Base-by-base conservation (phyloP, 2,888 invertebrate species). In the Villa cingulata region DNA sequence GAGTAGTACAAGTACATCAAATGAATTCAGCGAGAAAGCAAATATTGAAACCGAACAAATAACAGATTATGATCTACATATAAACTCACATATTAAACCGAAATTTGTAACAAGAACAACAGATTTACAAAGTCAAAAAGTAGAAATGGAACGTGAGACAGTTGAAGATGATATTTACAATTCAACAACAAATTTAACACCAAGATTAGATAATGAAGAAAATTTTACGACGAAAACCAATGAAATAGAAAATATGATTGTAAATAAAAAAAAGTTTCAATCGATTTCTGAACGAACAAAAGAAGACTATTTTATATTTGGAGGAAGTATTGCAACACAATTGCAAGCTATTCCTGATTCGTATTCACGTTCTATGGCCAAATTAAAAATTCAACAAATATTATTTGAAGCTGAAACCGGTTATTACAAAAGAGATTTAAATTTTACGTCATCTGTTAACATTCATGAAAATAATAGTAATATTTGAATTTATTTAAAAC, bases 351-450 rank as follows among this genome's bases (percentile, higher is more conserved):
- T 53, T 46, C 48, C 57, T 12, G 64, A 63, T 49, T 34, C 58
- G 1, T 64, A 63, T 55, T 57, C 62, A 1, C 57, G 63, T 2
- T 60, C 63, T 2, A 55, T 62, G 17, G 64, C 63, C 12, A 64
- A 63, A 52, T 53, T 64, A 12, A 62, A 64, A 50, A 63, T 63
- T 29, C 63, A 63, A 48, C 62, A 63, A 51, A 62, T 64, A 4
- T 54, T 63, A 17, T 64, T 63, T 37, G 60, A 64, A 51, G 63
- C 63, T 1, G 63, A 63, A 49, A 64, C 62, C 3, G 63, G 63
- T 1, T 60, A 56, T 23, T 58, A 58, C 48, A 54, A 52, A 19
- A 51, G 46, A 38, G 48, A 38, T 16, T 45, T 51, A 1, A 51
- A 51, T 14, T 49, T 53, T 23, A 23, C 23, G 7, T 23, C 7